Base-by-base conservation (phyloP, 2,797 vertebrate genomes). In the Micrastur ruficollis region DNA sequence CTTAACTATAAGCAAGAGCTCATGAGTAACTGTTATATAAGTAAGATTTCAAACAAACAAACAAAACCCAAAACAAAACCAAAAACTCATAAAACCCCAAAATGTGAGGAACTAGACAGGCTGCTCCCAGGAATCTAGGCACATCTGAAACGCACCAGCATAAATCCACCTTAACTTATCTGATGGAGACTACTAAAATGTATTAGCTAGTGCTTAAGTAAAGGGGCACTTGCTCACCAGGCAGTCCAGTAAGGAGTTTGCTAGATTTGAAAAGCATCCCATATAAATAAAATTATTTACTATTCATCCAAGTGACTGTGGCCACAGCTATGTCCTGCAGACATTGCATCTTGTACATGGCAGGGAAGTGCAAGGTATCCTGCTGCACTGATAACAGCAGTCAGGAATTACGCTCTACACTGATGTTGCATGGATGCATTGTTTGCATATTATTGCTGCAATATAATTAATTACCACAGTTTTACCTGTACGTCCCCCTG, bases 301-400 rank as follows among this genome's bases (percentile, higher is more conserved):
- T 32, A 17, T 9, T 61, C 46, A 42, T 47, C 34, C 14, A 10
- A 9, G 12, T 0, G 1, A 15, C 42, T 8, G 12, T 4, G 16
- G 31, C 26, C 7, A 44, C 11, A 52, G 19, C 29, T 25, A 14
- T 13, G 26, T 58, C 22, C 59, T 38, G 68, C 14, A 73, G 56
- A 31, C 20, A 9, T 1, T 32, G 32, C 32, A 25, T 26, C 55
- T 25, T 12, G 38, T 10, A 42, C 17, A 12, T 19, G 26, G 36
- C 40, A 14, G 0, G 3, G 5, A 22, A 47, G n/a, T 2, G 6
- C 22, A 61, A 1, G 0, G 6, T 3, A 16, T 2, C 14, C 19
- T 38, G 49, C 74, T 34, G 58, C 66, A 42, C 8, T 9, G 27
- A 13, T 8, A 11, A 12, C 0, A 5, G 29, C 31, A 58, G 19